Evolutionary conservation across 2,888 invertebrate genomes (phyloP), one percentile per base, ranked within the genome.

Genomic region (Sturmia bella): DNA sequence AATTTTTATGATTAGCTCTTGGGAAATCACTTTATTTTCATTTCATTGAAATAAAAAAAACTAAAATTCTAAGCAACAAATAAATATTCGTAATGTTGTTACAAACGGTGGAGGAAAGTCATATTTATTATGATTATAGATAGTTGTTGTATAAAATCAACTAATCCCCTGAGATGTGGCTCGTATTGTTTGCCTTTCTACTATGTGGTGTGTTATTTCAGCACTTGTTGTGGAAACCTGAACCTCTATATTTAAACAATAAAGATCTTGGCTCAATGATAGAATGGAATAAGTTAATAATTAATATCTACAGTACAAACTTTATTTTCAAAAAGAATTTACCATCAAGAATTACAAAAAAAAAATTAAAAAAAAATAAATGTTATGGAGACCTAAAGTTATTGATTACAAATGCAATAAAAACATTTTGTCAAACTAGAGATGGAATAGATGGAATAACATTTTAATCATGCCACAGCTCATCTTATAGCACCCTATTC

Each of bases 1-100:
- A 80, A 76, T 76, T 80, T 80, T 48, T 56, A 76, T 76, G 72
- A 76, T 56, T 76, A 61, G 61, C 59, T 80, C 72, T 56, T 76
- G 76, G 32, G 80, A 80, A 80, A 66, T 54, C 41, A 27, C 12
- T 27, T 68, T 52, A 27, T 12, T n/a, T 75, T 48, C 7, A 48
- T n/a, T 52, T 7, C 48, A 56, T 54, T 45, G 32, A 11, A 32
- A 15, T 21, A 37, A 59, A 70, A 48, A 48, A 3, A 3, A 3
- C 27, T 4, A 6, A 27, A 27, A 27, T 27, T 27, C 27, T 6
- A 24, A 54, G 54, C 39, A 24, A 15, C 17, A 43, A 27, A 37
- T 24, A 43, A 27, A 41, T 17, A 45, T 69, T 57, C 21, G 12
- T 57, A 37, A 6, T 15, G 12, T 45, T 64, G 41, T 63, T 27